A percentile compares a stretch with the other conserved stretches of the same genome.
phyloP scores from a whole-genome alignment of 2,797 vertebrate species.

The Silurus lanzhouensis region DNA sequence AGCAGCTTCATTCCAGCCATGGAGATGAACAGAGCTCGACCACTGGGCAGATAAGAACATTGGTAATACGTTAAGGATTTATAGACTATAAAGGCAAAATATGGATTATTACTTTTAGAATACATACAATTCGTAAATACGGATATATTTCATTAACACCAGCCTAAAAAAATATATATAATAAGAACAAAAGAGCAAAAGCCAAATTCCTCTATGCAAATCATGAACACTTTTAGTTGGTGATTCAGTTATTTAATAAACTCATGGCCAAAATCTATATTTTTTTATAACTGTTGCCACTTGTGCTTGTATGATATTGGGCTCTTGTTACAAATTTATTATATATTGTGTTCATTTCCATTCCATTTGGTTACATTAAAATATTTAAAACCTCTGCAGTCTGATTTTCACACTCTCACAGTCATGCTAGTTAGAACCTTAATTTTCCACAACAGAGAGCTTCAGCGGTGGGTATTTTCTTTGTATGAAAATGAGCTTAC shows the following conservation, averaged over 20 bases:
- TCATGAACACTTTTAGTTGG: background rate
- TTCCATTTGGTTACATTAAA: background rate
- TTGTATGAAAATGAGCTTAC: conserved; percentile 68
- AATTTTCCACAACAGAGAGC: background rate
- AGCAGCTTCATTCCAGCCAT: conserved; percentile 90
- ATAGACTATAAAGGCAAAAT: background rate
- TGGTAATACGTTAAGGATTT: background rate
- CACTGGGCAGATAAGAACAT: conserved; percentile 66
- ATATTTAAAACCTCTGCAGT: background rate
- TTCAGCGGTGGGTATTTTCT: background rate
- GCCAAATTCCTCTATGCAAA: background rate
- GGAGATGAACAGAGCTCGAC: conserved; percentile 86
- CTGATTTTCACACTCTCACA: background rate
- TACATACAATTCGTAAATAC: background rate
- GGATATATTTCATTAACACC: background rate
- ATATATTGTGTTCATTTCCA: background rate
- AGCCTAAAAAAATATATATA: background rate
- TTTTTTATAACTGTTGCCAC: too few species aligned
- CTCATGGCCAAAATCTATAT: background rate
- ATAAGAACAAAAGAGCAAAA: background rate
- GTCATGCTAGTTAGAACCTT: background rate
- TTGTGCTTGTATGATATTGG: background rate
- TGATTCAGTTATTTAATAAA: background rate
- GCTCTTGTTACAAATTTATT: background rate
- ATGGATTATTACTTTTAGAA: background rate